Evolutionary conservation across 2,888 invertebrate species (phyloP), one percentile per base, ranked within the genome.

Genomic region (Lamproptera curius): DNA sequence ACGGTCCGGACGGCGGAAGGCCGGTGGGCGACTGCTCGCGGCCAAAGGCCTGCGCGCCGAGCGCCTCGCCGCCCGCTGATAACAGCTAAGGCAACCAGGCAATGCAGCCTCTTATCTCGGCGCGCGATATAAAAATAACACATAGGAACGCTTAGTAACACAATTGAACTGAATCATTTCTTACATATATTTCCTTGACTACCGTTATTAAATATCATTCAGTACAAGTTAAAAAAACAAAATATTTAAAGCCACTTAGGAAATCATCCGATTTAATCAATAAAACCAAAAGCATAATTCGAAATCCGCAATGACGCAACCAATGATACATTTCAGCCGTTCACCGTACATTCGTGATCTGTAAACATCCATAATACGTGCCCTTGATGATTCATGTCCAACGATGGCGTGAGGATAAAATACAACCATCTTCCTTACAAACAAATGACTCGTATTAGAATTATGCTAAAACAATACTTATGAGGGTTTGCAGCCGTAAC

Each of bases 21-120:
- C 64, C 64, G 58, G 62, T 60, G 59, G 54, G 54, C 67, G 65
- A 69, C 71, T 68, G 69, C 16, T 17, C 41, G 46, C 59, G 57
- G 42, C 51, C 39, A 46, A 31, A 51, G 16, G 44, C 38, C 48
- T 31, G 52, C 41, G 42, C 44, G 44, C 31, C 31, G n/a, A 31
- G 11, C 54, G 47, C 42, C 55, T 52, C 50, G 33, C 23, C 16
- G 4, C 53, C 23, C 16, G 4, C 53, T 54, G 54, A 56, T 58
- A 54, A 40, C 31, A 16, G 26, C 13, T 2, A 10, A 1, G 31
- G 10, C 23, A 23, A 31, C 10, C n/a, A n/a, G 28, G 28, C n/a
- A 9, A 15, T 10, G 35, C 14, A 39, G 31, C 44, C 46, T 33
- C 14, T 42, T 56, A 55, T 54, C 55, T 52, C 31, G 31, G 16